These are phyloP conservation scores for Cliona cf. orientalis DNA, from an alignment of 37 sponge, comb jelly and placozoan species.

Conservation along the genomic window DNA sequence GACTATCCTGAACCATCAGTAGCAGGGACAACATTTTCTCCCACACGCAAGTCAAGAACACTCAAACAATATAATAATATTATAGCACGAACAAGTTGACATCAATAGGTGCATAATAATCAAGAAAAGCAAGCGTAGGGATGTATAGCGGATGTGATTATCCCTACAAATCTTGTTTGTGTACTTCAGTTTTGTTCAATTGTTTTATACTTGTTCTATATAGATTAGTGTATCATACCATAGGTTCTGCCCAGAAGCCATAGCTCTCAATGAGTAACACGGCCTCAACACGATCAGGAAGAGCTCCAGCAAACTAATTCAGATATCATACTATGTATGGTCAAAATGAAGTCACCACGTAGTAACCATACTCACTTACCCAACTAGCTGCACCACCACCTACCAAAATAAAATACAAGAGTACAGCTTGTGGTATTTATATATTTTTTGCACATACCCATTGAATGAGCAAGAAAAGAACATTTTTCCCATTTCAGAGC, in stretches of 20 bases:
- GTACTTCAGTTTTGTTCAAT: too few relatives aligned
- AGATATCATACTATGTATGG: background rate
- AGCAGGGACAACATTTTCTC: too few relatives aligned
- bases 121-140: too few relatives aligned
- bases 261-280: conserved; percentile 46
- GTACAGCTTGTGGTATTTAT: background rate
- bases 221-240: too few relatives aligned
- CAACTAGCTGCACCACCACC: conserved; percentile 46
- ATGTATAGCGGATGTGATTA: too few relatives aligned
- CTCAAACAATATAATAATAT: too few relatives aligned
- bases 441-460: conserved; percentile 47
- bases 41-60: too few relatives aligned
- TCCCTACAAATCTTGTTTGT: too few relatives aligned
- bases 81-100: background rate
- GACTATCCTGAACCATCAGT: too few relatives aligned
- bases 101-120: background rate
- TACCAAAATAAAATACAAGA: background rate
- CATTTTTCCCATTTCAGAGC: conserved; percentile 75
- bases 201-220: too few relatives aligned
- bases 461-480: conserved; percentile 69
- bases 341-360: too few relatives aligned
- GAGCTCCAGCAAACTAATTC: conserved; percentile 61
- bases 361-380: conserved; percentile 25
- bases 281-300: conserved; percentile 43
- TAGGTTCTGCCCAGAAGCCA: conserved; percentile 26